Evolutionary conservation across 2,797 vertebrate genomes (phyloP).

Genomic region (Morus bassanus): DNA sequence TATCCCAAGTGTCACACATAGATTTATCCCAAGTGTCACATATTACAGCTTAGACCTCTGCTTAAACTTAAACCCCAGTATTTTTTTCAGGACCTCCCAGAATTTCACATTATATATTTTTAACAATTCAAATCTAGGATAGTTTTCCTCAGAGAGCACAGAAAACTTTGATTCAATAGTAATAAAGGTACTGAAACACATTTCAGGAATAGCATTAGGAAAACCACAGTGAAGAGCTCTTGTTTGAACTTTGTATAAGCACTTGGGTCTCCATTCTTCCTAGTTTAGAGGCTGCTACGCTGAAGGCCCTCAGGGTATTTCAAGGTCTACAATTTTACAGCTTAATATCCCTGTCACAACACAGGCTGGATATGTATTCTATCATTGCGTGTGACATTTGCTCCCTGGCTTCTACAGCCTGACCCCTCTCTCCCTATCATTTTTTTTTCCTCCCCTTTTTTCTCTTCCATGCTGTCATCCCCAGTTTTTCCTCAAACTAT

Average conservation of each 20-base stretch:
- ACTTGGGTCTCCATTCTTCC: neutral
- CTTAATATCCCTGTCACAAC: neutral
- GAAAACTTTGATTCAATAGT: too few relatives aligned
- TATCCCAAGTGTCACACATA: neutral
- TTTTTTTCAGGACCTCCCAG: neutral
- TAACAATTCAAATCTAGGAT: neutral
- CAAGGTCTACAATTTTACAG: neutral
- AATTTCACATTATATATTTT: neutral
- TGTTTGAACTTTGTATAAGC: neutral
- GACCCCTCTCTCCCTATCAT: neutral
- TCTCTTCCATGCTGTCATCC: neutral
- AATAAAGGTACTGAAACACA: rapidly evolving
- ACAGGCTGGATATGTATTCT: rapidly evolving
- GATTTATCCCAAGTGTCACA: neutral
- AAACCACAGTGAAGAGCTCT: neutral
- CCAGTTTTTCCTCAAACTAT: neutral
- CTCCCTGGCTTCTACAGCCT: neutral
- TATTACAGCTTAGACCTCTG: neutral
- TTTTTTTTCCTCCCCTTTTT: neutral
- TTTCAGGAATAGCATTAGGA: neutral
- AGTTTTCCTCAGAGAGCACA: neutral
- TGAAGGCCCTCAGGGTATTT: neutral
- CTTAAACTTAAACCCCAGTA: too few relatives aligned
- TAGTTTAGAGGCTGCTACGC: neutral
- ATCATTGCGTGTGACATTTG: rapidly evolving